Conservation (phyloP, 2,113 vertebrate genomes). For the pig (Sus scrofa) region T2T-Sscrofa CM000816.6:96753001-96753500, state of each 20-base stretch:
- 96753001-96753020: too few species aligned
- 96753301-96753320: conserved; percentile 43
- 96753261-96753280: conserved; percentile 43
- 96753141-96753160: neutral
- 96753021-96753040: too few species aligned
- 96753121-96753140: neutral
- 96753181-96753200: neutral
- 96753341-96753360: neutral
- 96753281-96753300: neutral
- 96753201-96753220: neutral
- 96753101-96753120: neutral
- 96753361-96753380: conserved; percentile 33
- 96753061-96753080: neutral
- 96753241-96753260: conserved; percentile 10
- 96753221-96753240: conserved; percentile 87
- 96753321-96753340: conserved; percentile 26
- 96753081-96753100: neutral
- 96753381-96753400: conserved; percentile 41
- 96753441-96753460: neutral
- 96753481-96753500: conserved; percentile 28
- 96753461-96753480: conserved; percentile 10
- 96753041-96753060: too few species aligned
- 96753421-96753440: neutral
- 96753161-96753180: neutral
- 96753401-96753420: neutral